Base-by-base conservation (phyloP, 2,797 vertebrate species). In the Gymnothorax reevesii region DNA sequence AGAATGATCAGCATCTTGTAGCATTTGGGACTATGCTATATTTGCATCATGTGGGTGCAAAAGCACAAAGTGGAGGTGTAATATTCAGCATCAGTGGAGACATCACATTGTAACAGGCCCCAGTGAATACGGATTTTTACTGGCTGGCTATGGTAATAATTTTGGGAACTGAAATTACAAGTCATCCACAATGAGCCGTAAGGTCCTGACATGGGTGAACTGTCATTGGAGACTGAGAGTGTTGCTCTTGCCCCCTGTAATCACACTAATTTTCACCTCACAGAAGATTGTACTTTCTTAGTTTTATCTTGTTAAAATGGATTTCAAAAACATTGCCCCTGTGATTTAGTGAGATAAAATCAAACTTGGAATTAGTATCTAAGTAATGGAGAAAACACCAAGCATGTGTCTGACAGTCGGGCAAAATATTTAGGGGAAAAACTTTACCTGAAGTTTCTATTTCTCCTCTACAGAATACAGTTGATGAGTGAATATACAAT, bases 11-110 rank as follows among this genome's bases (percentile, higher is more conserved):
- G 4, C 42, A 42, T 52, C 75, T 79, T 79, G 42, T 79, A 54
- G 20, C 13, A 4, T 17, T 49, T 15, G 52, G 3, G 42, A 15
- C 3, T 42, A 75, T 79, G 75, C 22, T 7, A 79, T 79, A 52
- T 79, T 27, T 79, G 49, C 75, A 54, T 55, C 10, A 55, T 55
- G 52, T 80, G 77, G 77, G 77, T 55, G 77, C 20, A 77, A 77
- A 55, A 52, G 52, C 8, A 52, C 33, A 15, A 54, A 7, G 55
- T 22, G n/a, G 10, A 10, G 77, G 52, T 80, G 7, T 12, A 54
- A 55, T 80, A 55, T 22, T 80, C 55, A 80, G 49, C 8, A 55
- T 52, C 49, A 54, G 77, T 52, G 54, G 77, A 80, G 52, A 52
- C 12, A n/a, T 55, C 49, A 80, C 52, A 55, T 52, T n/a, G 77